Percentiles rank a stretch among this genome's conserved stretches.
Conservation (phyloP, 2,113 vertebrate species). For the Shinisaurus crocodilurus region DNA sequence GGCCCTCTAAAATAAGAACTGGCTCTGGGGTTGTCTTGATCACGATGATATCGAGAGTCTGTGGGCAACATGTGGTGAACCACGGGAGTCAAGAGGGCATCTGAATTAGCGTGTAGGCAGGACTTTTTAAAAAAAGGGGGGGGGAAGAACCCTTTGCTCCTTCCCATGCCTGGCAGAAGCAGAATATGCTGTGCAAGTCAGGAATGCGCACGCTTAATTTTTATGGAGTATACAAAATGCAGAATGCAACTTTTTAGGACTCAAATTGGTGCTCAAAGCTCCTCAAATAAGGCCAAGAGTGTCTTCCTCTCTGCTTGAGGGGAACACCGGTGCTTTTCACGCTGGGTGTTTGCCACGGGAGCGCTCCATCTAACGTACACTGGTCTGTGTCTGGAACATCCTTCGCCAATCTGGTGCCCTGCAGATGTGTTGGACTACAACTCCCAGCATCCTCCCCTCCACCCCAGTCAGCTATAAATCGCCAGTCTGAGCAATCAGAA, state of each 20-base stretch:
- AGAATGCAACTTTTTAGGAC: background rate
- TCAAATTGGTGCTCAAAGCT: background rate
- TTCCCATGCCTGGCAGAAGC: background rate
- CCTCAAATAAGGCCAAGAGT: background rate
- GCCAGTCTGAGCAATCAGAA: too few relatives aligned
- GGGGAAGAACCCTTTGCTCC: background rate
- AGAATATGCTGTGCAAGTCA: background rate
- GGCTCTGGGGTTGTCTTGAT: background rate
- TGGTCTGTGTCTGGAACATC: background rate
- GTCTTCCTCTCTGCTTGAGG: background rate
- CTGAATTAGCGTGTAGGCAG: too few relatives aligned
- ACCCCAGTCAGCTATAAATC: too few relatives aligned
- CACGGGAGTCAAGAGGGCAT: background rate
- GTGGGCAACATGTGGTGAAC: background rate
- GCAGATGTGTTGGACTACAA: too few relatives aligned
- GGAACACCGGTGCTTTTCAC: background rate
- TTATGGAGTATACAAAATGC: background rate
- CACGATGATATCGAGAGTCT: background rate
- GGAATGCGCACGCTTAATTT: background rate
- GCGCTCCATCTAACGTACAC: background rate
- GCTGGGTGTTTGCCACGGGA: background rate
- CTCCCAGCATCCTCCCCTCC: too few relatives aligned
- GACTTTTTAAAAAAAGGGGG: too few relatives aligned
- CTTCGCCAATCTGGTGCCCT: too few relatives aligned
- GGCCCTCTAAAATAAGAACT: background rate